These are phyloP conservation scores for Sesamia nonagrioides DNA, from an alignment of 1,140 invertebrate species.

Conservation along the genomic window DNA sequence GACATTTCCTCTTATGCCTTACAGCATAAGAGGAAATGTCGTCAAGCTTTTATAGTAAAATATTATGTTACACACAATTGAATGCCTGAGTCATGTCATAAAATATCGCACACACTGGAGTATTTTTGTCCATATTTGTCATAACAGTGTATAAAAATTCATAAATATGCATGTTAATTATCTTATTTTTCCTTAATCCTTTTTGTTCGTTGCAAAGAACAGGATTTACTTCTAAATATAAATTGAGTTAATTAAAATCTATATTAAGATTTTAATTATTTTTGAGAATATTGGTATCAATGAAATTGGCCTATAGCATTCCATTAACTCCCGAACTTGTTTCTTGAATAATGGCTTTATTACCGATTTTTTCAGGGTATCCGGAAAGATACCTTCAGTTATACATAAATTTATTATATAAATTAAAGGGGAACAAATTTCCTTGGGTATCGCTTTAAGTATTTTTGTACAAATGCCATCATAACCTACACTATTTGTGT, in stretches of 20 bases:
- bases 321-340: background rate
- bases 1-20: constrained; percentile 49
- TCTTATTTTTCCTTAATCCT: constrained; percentile 44
- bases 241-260: constrained; percentile 2
- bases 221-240: constrained; percentile 2
- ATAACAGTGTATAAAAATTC: constrained; percentile 39
- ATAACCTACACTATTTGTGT: constrained; percentile 41
- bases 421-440: background rate
- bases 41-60: constrained; percentile 40
- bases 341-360: constrained; percentile 22
- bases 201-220: constrained; percentile 29
- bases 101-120: constrained; percentile 53
- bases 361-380: constrained; percentile 4
- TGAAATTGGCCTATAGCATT: constrained; percentile 34
- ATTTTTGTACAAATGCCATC: constrained; percentile 35
- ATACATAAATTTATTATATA: constrained; percentile 27
- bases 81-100: constrained; percentile 54
- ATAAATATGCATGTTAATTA: constrained; percentile 33
- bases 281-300: constrained; percentile 28
- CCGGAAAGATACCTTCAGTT: background rate
- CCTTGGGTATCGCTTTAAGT: constrained; percentile 32
- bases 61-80: constrained; percentile 45
- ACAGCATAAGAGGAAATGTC: too few species aligned
- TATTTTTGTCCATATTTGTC: constrained; percentile 50
- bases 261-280: constrained; percentile 19